phyloP scores from a whole-genome alignment of 2,888 invertebrate genomes.

The Microplitis manilae region DNA sequence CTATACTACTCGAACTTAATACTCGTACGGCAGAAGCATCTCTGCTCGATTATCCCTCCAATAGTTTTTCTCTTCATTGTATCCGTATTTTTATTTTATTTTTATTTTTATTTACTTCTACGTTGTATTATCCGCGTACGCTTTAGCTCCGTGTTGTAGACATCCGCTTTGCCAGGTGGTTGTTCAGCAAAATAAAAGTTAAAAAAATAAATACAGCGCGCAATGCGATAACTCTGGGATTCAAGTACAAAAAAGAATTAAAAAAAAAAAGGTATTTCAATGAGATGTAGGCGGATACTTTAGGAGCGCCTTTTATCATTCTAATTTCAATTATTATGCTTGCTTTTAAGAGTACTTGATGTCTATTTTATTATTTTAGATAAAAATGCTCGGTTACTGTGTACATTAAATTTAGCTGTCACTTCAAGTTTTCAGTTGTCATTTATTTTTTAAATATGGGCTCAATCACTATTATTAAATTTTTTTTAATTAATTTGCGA shows the following conservation, averaged over 20 bases:
- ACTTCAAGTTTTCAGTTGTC: too few relatives aligned
- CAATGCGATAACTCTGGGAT: constrained; percentile 26
- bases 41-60: constrained; percentile 3
- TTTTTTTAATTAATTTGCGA: too few relatives aligned
- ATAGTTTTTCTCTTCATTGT: constrained; percentile 12
- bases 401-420: too few relatives aligned
- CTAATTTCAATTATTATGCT: constrained; percentile 51
- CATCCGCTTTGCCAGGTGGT: constrained; percentile 26
- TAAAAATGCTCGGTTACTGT: too few relatives aligned
- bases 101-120: too few relatives aligned
- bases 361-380: too few relatives aligned
- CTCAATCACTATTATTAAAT: too few relatives aligned
- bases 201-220: constrained; percentile 14
- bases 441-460: too few relatives aligned
- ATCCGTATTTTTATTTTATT: neutral
- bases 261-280: constrained; percentile 34
- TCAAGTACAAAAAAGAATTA: neutral
- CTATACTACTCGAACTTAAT: neutral
- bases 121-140: too few relatives aligned
- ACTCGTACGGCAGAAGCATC: neutral
- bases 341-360: neutral
- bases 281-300: constrained; percentile 38
- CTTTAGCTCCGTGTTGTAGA: neutral
- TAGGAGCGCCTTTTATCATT: constrained; percentile 55
- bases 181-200: neutral